Base-by-base conservation (phyloP, 2,888 invertebrate genomes). In the Habrosyne pyritoides region DNA sequence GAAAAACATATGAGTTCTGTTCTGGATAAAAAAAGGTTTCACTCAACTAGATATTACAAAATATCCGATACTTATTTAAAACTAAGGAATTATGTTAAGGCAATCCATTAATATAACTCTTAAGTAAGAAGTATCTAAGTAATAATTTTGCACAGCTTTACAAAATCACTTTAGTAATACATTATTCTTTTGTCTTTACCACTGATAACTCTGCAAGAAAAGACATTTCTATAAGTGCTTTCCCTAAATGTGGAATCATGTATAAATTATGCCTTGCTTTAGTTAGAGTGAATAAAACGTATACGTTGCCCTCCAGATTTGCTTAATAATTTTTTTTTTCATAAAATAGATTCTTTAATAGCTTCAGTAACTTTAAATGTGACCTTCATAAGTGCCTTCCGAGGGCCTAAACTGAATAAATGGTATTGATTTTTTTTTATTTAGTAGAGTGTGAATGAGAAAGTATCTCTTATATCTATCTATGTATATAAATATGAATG, bases 141-240 rank as follows among this genome's bases (percentile, higher is more conserved):
- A 10, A n/a, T 12, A 33, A 33, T 2, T 2, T 12, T 3, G 6
- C n/a, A 33, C 6, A 36, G 42, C 42, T 8, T 12, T 8, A 2
- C 14, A 42, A 14, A 36, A 33, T 36, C 1, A 14, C 5, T 36
- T 14, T 36, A 36, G 14, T 14, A 14, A 18, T 14, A 42, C 42
- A 18, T 42, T 42, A 0, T 18, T 42, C 18, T 18, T 42, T 14
- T 42, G 8, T 33, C 33, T 42, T 18, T 42, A 18, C 18, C 42
- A 42, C 8, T 52, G 42, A 28, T 53, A 53, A 52, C 55, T 63
- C 55, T 53, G 55, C 54, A 55, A 55, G 55, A 61, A 58, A 61
- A 58, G 57, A 63, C 60, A 63, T 67, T 58, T 61, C 55, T 55
- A 22, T 64, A 67, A 69, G 64, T 64, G 61, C 57, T 63, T 56